Percentiles rank a stretch among this genome's conserved stretches.
Conservation (phyloP, 2,888 invertebrate genomes). For the Amphiduros pacificus region DNA sequence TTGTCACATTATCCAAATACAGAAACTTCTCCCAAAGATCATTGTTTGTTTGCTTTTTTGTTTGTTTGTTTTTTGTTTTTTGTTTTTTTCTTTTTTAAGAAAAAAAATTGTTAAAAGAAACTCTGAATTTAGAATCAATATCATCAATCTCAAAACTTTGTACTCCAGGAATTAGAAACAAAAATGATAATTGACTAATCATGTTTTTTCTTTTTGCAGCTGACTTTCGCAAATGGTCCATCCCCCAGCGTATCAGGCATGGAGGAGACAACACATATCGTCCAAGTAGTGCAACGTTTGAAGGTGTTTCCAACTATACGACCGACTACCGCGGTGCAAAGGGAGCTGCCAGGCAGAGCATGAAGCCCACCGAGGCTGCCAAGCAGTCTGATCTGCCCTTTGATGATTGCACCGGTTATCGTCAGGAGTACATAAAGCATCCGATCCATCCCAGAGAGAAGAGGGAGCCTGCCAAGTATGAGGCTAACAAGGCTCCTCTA, state of each 20-base stretch:
- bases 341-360: slow-evolving; percentile 40
- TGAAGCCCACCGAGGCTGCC: slow-evolving; percentile 50
- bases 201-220: neutral
- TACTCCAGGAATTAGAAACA: no score
- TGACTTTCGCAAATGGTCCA: slow-evolving; percentile 38
- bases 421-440: slow-evolving; percentile 52
- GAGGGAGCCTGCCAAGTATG: slow-evolving; percentile 43
- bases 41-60: no score
- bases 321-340: slow-evolving; percentile 48
- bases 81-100: no score
- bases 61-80: no score
- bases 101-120: no score
- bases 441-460: slow-evolving; percentile 42
- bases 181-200: no score
- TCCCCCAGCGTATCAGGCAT: slow-evolving; percentile 32
- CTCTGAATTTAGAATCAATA: no score
- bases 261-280: slow-evolving; percentile 12
- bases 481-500: slow-evolving; percentile 43
- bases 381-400: slow-evolving; percentile 52
- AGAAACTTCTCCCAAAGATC: no score
- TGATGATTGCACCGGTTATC: slow-evolving; percentile 52
- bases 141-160: no score
- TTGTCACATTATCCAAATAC: no score
- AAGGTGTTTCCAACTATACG: slow-evolving; percentile 53
- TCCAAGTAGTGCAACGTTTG: slow-evolving; percentile 50